Conservation (phyloP, 2,888 invertebrate species). For the Ectemnius lituratus region DNA sequence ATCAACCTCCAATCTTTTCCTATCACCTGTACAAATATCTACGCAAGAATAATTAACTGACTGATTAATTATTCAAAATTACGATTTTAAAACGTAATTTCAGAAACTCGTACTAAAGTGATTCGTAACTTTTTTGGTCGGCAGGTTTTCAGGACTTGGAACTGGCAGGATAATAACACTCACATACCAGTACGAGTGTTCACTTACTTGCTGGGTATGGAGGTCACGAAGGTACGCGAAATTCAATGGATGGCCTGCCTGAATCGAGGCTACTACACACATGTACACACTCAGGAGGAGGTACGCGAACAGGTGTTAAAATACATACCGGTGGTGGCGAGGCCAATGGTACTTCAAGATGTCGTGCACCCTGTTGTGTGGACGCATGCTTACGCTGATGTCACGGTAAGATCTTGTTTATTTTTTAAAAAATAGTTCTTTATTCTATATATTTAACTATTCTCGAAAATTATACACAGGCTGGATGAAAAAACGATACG, state of each 20-base stretch:
- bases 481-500: no score
- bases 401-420: constrained; percentile 82
- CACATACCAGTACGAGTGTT: constrained; percentile 93
- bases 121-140: not conserved
- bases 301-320: constrained; percentile 97
- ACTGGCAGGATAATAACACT: constrained; percentile 85
- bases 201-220: constrained; percentile 96
- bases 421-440: not conserved
- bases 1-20: no score
- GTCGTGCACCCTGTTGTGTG: constrained; percentile 91
- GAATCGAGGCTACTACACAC: constrained; percentile 96
- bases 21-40: no score
- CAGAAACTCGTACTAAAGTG: no score
- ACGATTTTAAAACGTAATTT: no score
- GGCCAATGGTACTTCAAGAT: constrained; percentile 88
- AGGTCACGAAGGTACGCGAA: constrained; percentile 93
- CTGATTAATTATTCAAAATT: no score
- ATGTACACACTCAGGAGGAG: constrained; percentile 96
- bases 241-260: constrained; percentile 96
- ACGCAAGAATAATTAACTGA: no score
- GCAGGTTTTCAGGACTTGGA: constrained; percentile 87
- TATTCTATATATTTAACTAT: not conserved
- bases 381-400: constrained; percentile 96
- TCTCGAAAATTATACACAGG: no score
- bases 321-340: constrained; percentile 96